Evolutionary conservation across 2,797 vertebrate species (phyloP).

Genomic region (Paguma larvata): DNA sequence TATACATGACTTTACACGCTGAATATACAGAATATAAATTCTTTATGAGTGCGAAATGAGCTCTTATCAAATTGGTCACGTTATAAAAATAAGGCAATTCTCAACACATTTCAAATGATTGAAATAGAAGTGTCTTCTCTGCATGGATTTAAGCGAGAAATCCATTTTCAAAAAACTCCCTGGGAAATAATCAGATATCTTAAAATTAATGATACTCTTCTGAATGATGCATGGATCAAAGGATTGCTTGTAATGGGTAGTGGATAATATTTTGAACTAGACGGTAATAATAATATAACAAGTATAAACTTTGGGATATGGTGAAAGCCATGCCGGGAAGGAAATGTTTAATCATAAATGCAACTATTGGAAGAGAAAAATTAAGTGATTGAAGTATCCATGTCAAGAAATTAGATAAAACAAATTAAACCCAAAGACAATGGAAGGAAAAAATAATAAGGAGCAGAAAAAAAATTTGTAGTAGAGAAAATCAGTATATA

Average conservation of each 20-base stretch:
- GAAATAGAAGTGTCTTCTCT: background rate
- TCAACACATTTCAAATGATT: background rate
- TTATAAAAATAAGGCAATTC: background rate
- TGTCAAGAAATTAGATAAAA: background rate
- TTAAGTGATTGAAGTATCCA: background rate
- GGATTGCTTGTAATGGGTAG: background rate
- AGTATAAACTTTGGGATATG: background rate
- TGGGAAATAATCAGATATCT: background rate
- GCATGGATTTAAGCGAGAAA: background rate
- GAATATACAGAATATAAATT: background rate
- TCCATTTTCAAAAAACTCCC: background rate
- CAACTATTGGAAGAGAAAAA: background rate
- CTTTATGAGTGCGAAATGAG: background rate
- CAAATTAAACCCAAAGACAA: background rate
- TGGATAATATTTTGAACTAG: background rate
- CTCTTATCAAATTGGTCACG: background rate
- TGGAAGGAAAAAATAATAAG: background rate
- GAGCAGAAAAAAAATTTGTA: background rate
- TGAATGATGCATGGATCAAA: background rate
- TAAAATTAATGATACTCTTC: background rate
- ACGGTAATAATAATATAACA: background rate
- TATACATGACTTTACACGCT: background rate
- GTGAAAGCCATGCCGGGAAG: background rate
- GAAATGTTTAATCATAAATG: background rate
- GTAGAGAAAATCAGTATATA: background rate